These are phyloP conservation scores for Sebastes fasciatus DNA, from an alignment of 2,113 vertebrate genomes.

Conservation along the genomic window DNA sequence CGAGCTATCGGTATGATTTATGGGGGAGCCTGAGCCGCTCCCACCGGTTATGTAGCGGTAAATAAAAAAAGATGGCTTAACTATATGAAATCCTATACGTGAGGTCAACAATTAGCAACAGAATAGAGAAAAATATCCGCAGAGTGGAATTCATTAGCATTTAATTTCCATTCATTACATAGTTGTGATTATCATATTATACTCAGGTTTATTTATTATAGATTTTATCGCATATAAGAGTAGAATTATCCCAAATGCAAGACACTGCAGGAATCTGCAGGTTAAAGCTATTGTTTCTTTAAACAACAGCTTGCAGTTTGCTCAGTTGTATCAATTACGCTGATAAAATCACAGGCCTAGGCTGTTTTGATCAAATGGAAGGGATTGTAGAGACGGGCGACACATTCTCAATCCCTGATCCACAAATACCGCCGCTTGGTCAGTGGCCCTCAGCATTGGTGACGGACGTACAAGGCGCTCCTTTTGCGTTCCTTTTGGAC, in stretches of 20 bases:
- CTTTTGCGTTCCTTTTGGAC: no score
- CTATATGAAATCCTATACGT: neutral
- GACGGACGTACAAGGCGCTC: no score
- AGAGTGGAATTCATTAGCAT: conserved; percentile 19
- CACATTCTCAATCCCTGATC: no score
- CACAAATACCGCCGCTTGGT: no score
- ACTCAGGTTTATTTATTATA: neutral
- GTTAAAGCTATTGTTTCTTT: neutral
- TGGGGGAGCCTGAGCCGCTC: conserved; percentile 1
- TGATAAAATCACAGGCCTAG: no score
- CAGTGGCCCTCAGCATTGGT: no score
- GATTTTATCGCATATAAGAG: neutral
- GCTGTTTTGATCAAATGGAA: no score
- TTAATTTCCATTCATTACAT: conserved; percentile 25
- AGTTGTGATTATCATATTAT: neutral
- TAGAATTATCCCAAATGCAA: neutral
- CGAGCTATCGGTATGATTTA: conserved; percentile 27
- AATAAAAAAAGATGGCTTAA: conserved; percentile 21
- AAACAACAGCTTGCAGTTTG: no score
- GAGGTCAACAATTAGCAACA: conserved; percentile 10
- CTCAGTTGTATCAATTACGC: no score
- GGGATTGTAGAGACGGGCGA: no score
- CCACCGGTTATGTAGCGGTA: neutral
- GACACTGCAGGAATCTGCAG: neutral
- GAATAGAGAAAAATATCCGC: neutral